A percentile compares a stretch with the other conserved stretches of the same genome.
Evolutionary conservation across 2,888 invertebrate genomes (phyloP).

Genomic region (Conchocele bisecta): DNA sequence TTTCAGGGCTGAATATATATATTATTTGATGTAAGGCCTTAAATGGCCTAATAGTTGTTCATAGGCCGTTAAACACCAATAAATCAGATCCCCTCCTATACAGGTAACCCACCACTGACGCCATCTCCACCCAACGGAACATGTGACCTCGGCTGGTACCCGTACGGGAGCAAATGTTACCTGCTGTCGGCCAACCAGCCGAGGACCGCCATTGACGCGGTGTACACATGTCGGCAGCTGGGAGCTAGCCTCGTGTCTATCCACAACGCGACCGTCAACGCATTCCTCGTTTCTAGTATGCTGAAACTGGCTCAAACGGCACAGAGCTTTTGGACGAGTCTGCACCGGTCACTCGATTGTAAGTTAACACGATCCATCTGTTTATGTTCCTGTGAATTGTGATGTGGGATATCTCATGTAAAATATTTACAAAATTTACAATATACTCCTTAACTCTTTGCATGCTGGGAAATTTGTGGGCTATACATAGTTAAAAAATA

Average conservation of each 20-base stretch:
- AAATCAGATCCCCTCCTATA: too few relatives aligned
- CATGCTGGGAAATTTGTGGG: too few relatives aligned
- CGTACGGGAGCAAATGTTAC: constrained; percentile 58
- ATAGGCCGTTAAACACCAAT: too few relatives aligned
- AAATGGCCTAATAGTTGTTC: too few relatives aligned
- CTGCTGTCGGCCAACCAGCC: constrained; percentile 43
- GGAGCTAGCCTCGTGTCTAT: constrained; percentile 62
- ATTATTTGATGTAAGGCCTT: too few relatives aligned
- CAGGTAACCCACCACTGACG: constrained; percentile 64
- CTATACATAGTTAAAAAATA: too few relatives aligned
- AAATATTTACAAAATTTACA: too few relatives aligned
- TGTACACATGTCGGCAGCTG: constrained; percentile 55
- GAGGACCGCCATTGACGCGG: constrained; percentile 58
- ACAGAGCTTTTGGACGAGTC: constrained; percentile 65
- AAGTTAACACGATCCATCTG: constrained; percentile 25
- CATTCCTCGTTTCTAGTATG: constrained; percentile 53
- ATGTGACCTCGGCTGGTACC: constrained; percentile 59
- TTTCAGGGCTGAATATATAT: too few relatives aligned
- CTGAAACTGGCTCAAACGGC: constrained; percentile 33
- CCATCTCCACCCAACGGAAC: constrained; percentile 63
- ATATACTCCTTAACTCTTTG: too few relatives aligned
- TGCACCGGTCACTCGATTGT: constrained; percentile 65
- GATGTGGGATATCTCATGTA: too few relatives aligned
- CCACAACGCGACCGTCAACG: constrained; percentile 57
- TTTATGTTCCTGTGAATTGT: not conserved